Conservation (phyloP, 2,888 invertebrate genomes). For the Tenodera sinensis region DNA sequence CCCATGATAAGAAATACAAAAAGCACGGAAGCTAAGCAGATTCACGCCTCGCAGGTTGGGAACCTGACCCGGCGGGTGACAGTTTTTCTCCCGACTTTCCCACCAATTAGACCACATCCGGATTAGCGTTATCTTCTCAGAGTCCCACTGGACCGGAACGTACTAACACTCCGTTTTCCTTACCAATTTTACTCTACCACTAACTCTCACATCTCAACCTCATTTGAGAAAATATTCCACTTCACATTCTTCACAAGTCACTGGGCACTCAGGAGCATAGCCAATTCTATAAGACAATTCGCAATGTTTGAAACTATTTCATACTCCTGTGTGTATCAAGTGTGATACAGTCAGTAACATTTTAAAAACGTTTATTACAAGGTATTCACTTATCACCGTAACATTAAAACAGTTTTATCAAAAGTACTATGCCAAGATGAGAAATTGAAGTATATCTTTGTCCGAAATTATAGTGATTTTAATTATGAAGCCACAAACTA, state of each 20-base stretch:
- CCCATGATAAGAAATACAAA: neutral
- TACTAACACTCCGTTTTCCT: neutral
- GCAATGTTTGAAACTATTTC: no score
- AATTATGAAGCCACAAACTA: no score
- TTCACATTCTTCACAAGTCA: neutral
- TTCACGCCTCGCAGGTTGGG: neutral
- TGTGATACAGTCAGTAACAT: no score
- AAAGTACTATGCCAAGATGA: no score
- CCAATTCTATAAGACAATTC: no score
- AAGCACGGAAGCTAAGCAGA: neutral
- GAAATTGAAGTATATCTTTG: no score
- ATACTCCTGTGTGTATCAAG: no score
- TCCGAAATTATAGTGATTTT: no score
- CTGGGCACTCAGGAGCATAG: no score
- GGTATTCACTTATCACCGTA: no score
- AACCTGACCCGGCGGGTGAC: conserved; percentile 1
- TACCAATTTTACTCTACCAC: neutral
- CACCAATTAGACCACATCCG: conserved; percentile 11
- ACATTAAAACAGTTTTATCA: no score
- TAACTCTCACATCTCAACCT: neutral
- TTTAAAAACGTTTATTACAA: no score
- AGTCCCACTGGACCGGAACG: neutral
- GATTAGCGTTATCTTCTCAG: neutral
- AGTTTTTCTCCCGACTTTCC: neutral
- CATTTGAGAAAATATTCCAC: neutral